Percentiles rank a stretch among this genome's conserved stretches.
Conservation (phyloP, 2,113 vertebrate species). For the Dinomys branickii region DNA sequence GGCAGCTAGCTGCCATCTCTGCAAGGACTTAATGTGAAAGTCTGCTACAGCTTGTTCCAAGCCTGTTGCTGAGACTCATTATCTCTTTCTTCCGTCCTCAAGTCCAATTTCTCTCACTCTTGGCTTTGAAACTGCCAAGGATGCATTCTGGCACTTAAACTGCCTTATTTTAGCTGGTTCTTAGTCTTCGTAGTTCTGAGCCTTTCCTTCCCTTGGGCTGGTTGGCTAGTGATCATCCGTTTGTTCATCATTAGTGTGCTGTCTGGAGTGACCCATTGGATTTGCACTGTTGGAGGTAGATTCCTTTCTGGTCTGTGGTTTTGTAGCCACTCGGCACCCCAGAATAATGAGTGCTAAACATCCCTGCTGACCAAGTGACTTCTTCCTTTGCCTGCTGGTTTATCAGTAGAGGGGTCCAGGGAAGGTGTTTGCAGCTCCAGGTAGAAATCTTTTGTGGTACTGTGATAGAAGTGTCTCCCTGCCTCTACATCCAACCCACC, state of each 20-base stretch:
- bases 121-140: neutral
- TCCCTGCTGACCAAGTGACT: neutral
- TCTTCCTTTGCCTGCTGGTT: neutral
- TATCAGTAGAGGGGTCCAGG: neutral
- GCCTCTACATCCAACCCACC: neutral
- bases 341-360: neutral
- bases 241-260: neutral
- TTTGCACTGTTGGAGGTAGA: neutral
- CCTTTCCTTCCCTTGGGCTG: neutral
- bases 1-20: neutral
- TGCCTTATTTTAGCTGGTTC: neutral
- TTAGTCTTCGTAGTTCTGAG: neutral
- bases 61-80: neutral
- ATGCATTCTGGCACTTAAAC: neutral
- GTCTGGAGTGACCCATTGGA: neutral
- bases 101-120: neutral
- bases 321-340: neutral
- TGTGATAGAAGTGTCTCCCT: neutral
- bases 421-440: neutral
- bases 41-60: neutral
- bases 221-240: neutral
- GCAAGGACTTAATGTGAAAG: neutral
- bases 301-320: neutral
- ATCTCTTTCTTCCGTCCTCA: neutral
- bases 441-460: neutral